Evolutionary conservation across 92 coral and sea anemone species (phyloP).

Genomic region (Isaurus tuberculatus): DNA sequence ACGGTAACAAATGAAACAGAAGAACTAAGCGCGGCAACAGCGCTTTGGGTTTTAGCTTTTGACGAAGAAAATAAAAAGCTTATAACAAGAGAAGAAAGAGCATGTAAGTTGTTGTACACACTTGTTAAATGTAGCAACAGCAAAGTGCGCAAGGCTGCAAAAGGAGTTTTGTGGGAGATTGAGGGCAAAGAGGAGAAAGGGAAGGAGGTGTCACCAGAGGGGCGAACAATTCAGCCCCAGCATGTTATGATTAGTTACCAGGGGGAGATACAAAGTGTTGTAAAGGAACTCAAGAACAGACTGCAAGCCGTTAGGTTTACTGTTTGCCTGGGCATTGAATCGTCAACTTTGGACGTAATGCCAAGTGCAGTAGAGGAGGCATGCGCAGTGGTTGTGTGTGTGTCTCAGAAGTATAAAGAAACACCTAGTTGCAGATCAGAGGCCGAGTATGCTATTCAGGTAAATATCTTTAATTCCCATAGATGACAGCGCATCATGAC

Average conservation of each 20-base stretch:
- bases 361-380: conserved; percentile 73
- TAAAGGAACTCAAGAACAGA: conserved; percentile 65
- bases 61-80: conserved; percentile 65
- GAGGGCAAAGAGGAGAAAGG: conserved; percentile 48
- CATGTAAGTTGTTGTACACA: conserved; percentile 32
- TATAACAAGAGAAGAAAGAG: conserved; percentile 48
- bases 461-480: neutral
- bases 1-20: conserved; percentile 58
- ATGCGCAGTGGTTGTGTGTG: conserved; percentile 69
- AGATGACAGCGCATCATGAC: too few species aligned
- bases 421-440: conserved; percentile 77
- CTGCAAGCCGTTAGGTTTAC: conserved; percentile 67
- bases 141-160: conserved; percentile 61
- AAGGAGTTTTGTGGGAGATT: conserved; percentile 83
- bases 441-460: conserved; percentile 41
- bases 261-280: conserved; percentile 65
- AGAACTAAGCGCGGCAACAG: conserved; percentile 49
- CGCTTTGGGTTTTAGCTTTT: conserved; percentile 79
- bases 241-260: conserved; percentile 83
- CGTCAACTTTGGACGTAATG: conserved; percentile 72
- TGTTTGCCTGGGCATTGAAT: conserved; percentile 79
- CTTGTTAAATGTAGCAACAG: conserved; percentile 57
- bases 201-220: neutral
- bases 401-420: conserved; percentile 73
- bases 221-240: conserved; percentile 6